phyloP scores from a whole-genome alignment of 2,797 vertebrate genomes.

The Naso thynnoides region DNA sequence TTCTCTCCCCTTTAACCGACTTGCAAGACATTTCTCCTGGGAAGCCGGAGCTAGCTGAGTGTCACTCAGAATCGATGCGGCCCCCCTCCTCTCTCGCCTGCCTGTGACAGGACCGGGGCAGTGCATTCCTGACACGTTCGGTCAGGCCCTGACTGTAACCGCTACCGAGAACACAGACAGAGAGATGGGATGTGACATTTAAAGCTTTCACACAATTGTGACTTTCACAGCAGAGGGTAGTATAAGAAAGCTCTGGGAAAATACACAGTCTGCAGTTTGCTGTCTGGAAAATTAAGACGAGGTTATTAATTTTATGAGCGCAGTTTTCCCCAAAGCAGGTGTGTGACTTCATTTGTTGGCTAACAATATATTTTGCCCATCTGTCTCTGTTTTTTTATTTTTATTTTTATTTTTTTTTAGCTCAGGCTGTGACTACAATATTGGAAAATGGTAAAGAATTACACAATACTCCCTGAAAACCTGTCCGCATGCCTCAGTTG shows the following conservation, averaged over 20 bases:
- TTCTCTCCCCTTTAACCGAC: conserved; percentile 27
- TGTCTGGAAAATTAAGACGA: neutral
- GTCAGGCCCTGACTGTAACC: conserved; percentile 53
- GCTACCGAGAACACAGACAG: conserved; percentile 40
- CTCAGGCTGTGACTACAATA: neutral
- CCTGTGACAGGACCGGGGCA: conserved; percentile 58
- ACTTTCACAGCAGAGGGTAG: conserved; percentile 13
- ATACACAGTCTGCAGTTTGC: conserved; percentile 16
- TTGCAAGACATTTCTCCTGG: conserved; percentile 56
- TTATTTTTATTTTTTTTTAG: too few species aligned
- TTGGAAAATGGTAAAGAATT: conserved; percentile 8
- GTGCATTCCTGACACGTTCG: conserved; percentile 63
- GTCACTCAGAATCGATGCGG: conserved; percentile 68
- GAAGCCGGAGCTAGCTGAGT: conserved; percentile 57
- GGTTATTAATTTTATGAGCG: conserved; percentile 21
- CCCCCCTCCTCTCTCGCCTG: conserved; percentile 19
- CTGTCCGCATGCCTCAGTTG: neutral
- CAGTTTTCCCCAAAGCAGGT: conserved; percentile 7
- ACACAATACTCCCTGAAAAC: neutral
- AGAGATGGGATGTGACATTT: conserved; percentile 44
- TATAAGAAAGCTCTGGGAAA: conserved; percentile 27
- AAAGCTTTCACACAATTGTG: conserved; percentile 17
- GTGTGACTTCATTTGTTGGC: conserved; percentile 13
- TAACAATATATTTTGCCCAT: conserved; percentile 13
- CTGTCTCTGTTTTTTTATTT: conserved; percentile 19